phyloP scores from a whole-genome alignment of 2,113 vertebrate genomes.

The Mus pahari region DNA sequence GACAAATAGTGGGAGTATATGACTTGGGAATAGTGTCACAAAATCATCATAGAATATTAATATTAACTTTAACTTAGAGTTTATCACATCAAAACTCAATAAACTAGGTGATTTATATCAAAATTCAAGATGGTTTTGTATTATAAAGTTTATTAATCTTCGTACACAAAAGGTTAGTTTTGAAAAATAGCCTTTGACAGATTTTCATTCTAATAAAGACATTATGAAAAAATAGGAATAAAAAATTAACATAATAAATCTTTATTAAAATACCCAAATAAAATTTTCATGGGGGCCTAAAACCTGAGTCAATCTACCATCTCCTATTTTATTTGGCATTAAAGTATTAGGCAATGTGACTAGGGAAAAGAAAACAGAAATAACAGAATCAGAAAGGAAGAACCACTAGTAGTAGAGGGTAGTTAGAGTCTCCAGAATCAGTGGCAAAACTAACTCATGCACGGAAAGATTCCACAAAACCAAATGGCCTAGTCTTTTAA shows the following conservation, averaged over 20 bases:
- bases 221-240: neutral
- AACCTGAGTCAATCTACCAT: too few species aligned
- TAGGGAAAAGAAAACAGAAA: neutral
- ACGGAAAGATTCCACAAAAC: neutral
- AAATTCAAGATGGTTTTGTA: neutral
- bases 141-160: neutral
- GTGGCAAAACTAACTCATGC: neutral
- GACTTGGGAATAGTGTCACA: neutral
- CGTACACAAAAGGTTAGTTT: neutral
- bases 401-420: neutral
- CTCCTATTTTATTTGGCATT: neutral
- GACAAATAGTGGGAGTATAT: neutral
- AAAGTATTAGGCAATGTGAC: neutral
- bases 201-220: neutral
- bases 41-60: neutral
- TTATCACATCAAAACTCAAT: neutral
- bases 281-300: neutral
- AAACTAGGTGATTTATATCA: neutral
- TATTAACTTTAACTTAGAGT: neutral
- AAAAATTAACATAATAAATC: neutral
- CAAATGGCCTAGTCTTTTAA: neutral
- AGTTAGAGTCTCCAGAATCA: neutral
- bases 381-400: neutral
- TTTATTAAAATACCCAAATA: neutral
- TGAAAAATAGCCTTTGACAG: neutral